These are phyloP conservation scores for Pandemis cinnamomeana DNA, from an alignment of 2,888 invertebrate species.

Conservation along the genomic window DNA sequence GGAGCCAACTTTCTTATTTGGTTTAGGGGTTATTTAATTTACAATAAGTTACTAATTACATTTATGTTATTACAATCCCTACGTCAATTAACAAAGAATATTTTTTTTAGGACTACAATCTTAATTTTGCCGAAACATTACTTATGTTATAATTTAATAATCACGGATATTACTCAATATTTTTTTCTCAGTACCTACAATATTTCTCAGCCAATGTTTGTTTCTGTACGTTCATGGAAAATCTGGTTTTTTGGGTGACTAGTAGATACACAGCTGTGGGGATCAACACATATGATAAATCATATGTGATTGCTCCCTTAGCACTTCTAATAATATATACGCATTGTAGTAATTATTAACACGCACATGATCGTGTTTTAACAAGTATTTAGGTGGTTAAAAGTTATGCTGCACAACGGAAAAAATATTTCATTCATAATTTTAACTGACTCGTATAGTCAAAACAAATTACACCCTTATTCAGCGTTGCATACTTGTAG, in stretches of 20 bases:
- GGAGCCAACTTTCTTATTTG: background rate
- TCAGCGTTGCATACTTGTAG: constrained; percentile 12
- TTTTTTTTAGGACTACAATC: background rate
- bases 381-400: background rate
- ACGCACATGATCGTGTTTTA: constrained; percentile 30
- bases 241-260: background rate
- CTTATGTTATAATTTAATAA: background rate
- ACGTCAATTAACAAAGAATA: too few relatives aligned
- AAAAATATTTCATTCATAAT: background rate
- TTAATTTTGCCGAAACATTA: background rate
- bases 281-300: background rate
- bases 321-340: background rate
- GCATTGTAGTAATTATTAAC: constrained; percentile 13
- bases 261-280: background rate
- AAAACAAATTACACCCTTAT: constrained; percentile 5
- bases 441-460: constrained; percentile 4
- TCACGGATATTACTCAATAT: background rate
- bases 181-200: background rate
- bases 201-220: background rate
- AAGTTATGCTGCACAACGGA: background rate
- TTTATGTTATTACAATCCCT: too few relatives aligned
- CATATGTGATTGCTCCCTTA: background rate
- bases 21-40: background rate
- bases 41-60: too few relatives aligned
- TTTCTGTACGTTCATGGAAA: background rate